Conservation (phyloP, 2,113 vertebrate species). For the Sinocyclocheilus anophthalmus region DNA sequence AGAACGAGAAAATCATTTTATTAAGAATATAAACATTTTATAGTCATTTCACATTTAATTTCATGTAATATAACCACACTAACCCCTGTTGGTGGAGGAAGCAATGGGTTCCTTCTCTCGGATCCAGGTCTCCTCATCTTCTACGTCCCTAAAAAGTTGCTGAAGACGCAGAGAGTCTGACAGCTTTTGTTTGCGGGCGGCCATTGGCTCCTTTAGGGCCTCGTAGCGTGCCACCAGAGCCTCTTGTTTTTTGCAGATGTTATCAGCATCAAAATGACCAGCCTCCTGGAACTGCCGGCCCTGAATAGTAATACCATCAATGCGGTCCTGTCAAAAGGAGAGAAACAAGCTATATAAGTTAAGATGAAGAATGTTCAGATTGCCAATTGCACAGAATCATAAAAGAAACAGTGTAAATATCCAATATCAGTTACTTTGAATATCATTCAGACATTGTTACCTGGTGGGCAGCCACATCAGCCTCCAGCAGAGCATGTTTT, state of each 20-base stretch:
- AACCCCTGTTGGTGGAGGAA: conserved; percentile 95
- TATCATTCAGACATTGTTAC: conserved; percentile 64
- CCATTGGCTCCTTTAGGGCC: conserved; percentile 92
- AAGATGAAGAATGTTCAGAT: background rate
- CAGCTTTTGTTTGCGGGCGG: conserved; percentile 93
- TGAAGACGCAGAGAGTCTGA: conserved; percentile 93
- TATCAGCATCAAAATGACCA: conserved; percentile 96
- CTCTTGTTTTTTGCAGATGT: conserved; percentile 95
- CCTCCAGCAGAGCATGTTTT: conserved; percentile 94
- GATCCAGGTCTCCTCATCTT: conserved; percentile 99
- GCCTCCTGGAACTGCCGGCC: conserved; percentile 97
- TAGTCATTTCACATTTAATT: background rate
- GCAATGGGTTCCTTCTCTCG: conserved; percentile 97
- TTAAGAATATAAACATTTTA: background rate
- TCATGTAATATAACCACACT: conserved; percentile 24
- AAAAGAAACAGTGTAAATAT: background rate
- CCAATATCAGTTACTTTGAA: background rate
- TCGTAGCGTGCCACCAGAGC: conserved; percentile 89
- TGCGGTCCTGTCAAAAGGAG: conserved; percentile 83
- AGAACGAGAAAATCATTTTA: background rate
- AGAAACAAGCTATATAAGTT: background rate
- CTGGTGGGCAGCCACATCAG: conserved; percentile 96
- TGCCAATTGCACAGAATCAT: background rate
- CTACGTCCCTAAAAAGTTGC: conserved; percentile 96
- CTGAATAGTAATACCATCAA: conserved; percentile 97